Percentiles rank a stretch among this genome's conserved stretches.
phyloP scores from a whole-genome alignment of 2,888 invertebrate species.

The Podabrus alpinus region DNA sequence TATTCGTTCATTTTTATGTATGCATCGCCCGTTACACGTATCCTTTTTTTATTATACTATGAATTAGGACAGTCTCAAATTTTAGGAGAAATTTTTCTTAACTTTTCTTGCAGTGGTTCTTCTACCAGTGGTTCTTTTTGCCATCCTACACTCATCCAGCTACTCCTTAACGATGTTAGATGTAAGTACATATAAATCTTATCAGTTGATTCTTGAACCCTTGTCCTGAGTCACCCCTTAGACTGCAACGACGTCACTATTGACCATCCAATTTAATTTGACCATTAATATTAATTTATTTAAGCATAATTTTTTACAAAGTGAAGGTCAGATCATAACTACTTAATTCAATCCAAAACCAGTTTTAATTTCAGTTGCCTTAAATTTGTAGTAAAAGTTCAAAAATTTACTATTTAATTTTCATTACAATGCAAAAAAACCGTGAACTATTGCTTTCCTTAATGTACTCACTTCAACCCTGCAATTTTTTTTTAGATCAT shows the following conservation, averaged over 20 bases:
- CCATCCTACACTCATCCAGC: slow-evolving; percentile 88
- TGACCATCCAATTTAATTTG: background rate
- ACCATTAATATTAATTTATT: background rate
- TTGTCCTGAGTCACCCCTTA: background rate
- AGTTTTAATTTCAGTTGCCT: background rate
- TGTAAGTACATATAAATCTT: slow-evolving; percentile 67
- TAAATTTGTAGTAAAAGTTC: background rate
- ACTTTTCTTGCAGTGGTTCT: slow-evolving; percentile 73
- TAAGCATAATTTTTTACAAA: too few relatives aligned
- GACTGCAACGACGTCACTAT: background rate
- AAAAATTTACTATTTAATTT: background rate
- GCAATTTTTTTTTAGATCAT: background rate
- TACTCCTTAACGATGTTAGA: slow-evolving; percentile 89
- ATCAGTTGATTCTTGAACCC: background rate
- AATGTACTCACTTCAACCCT: background rate
- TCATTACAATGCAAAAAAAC: background rate
- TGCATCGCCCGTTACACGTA: slow-evolving; percentile 86
- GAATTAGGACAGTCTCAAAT: background rate
- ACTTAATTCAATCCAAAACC: background rate
- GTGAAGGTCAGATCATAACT: background rate
- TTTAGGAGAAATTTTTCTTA: slow-evolving; percentile 44
- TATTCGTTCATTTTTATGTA: slow-evolving; percentile 94
- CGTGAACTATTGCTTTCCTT: background rate
- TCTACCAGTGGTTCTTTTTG: slow-evolving; percentile 89
- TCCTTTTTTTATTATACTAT: slow-evolving; percentile 61